Percentiles rank a stretch among this genome's conserved stretches.
Evolutionary conservation across 2,888 invertebrate species (phyloP).

Genomic region (Macrophya alboannulata): DNA sequence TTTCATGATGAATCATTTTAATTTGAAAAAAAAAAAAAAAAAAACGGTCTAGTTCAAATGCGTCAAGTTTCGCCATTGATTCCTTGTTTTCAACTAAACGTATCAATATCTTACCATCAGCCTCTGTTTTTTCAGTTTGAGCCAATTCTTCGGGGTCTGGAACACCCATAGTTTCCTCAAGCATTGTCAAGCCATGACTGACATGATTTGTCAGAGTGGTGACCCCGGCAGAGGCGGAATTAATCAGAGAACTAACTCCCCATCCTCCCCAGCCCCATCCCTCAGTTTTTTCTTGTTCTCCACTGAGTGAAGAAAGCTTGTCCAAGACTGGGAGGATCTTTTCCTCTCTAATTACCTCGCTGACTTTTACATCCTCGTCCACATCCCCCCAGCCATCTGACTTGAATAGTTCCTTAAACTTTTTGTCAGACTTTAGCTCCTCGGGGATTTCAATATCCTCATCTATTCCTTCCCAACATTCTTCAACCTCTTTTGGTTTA

Average conservation of each 20-base stretch:
- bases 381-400: constrained; percentile 80
- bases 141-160: constrained; percentile 92
- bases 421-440: constrained; percentile 75
- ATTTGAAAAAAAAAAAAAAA: too few species aligned
- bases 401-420: constrained; percentile 74
- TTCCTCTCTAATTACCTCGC: constrained; percentile 75
- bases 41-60: too few species aligned
- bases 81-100: not conserved
- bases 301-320: constrained; percentile 76
- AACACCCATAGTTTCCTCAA: constrained; percentile 92
- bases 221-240: constrained; percentile 89
- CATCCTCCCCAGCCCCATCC: constrained; percentile 88
- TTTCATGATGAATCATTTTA: too few species aligned
- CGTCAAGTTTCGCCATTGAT: too few species aligned
- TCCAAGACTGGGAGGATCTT: constrained; percentile 71
- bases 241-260: constrained; percentile 89
- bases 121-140: constrained; percentile 67
- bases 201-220: constrained; percentile 91
- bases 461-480: constrained; percentile 53
- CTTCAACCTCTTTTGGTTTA: constrained; percentile 40
- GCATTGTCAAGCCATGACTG: constrained; percentile 89
- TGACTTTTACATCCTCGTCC: constrained; percentile 71
- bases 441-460: constrained; percentile 70
- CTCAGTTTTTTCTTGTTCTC: constrained; percentile 61
- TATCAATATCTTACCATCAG: constrained; percentile 38